A percentile compares a stretch with the other conserved stretches of the same genome.
Conservation (phyloP, 1,140 invertebrate species). For the Lerema accius region DNA sequence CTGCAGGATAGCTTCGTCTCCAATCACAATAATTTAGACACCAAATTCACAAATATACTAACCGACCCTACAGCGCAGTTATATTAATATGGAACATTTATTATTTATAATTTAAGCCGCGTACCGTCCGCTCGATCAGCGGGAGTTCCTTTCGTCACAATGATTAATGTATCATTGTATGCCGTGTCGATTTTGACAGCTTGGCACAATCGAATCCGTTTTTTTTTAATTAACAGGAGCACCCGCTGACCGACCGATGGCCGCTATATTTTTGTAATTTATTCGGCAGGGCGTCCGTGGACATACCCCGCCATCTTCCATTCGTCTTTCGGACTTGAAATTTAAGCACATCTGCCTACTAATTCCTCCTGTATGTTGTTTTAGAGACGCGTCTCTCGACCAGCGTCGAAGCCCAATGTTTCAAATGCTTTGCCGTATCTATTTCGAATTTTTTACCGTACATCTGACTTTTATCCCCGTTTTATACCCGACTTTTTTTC, state of each 20-base stretch:
- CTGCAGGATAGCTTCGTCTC: conserved; percentile 3
- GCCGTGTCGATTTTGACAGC: not conserved
- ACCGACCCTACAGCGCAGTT: conserved; percentile 29
- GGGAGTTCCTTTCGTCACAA: not conserved
- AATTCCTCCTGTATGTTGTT: conserved; percentile 39
- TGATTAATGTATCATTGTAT: not conserved
- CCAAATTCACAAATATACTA: conserved; percentile 20
- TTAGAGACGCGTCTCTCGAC: conserved; percentile 50
- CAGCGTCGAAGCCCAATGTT: conserved; percentile 63
- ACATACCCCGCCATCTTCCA: conserved; percentile 43
- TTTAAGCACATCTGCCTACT: conserved; percentile 33
- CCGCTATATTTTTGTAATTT: conserved; percentile 49
- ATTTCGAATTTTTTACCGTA: conserved; percentile 51
- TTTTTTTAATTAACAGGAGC: not conserved
- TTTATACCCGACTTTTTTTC: conserved; percentile 63
- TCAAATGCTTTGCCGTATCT: conserved; percentile 64
- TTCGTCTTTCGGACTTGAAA: conserved; percentile 41
- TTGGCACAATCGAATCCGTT: conserved; percentile 1
- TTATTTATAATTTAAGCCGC: conserved; percentile 30
- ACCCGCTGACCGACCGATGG: conserved; percentile 11
- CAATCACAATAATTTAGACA: conserved; percentile 21
- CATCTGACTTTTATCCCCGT: conserved; percentile 67
- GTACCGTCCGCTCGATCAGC: conserved; percentile 6
- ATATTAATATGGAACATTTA: conserved; percentile 31
- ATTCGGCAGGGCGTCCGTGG: conserved; percentile 46